Evolutionary conservation across 1,140 invertebrate genomes (phyloP), one percentile per base, ranked within the genome.

Genomic region (Tenebrio molitor): DNA sequence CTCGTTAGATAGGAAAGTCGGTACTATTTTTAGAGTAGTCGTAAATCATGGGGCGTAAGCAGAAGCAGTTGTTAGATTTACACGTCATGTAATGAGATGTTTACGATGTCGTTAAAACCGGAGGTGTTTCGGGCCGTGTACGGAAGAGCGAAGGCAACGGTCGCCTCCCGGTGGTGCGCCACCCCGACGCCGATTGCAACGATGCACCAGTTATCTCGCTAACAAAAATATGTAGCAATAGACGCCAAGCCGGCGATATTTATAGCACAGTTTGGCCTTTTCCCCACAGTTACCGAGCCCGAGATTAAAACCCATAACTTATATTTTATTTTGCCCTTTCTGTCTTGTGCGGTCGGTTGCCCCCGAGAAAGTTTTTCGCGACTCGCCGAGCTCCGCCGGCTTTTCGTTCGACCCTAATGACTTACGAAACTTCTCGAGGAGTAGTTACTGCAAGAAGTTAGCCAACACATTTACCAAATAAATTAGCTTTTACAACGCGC

Each of bases 281-380:
- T 76, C 77, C 76, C 75, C 70, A 74, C 66, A 68, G 58, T 72
- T 71, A 65, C 69, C 33, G 29, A 70, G 42, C 69, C 67, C 78
- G 75, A 80, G 79, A 80, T 80, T 80, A 80, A 80, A 80, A 79
- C 75, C 72, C 79, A 77, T 80, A 80, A 80, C 72, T 79, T 80
- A 79, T 79, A 78, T 79, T 79, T 79, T 78, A 79, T 79, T 79
- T 77, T 71, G 73, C 62, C 62, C 65, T 76, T 76, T 70, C 72
- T 76, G 69, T 73, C 71, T 74, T 75, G 29, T 42, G 63, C 58
- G 72, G 62, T 65, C 62, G 50, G 42, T 62, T 64, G 36, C 65
- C 75, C 46, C n/a, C n/a, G 19, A 12, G 14, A 72, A 75, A 75
- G 50, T 74, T 73, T 76, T 72, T 72, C 65, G 53, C 71, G 62